phyloP scores from a whole-genome alignment of 2,113 vertebrate genomes.

The Heloderma charlesbogerti region DNA sequence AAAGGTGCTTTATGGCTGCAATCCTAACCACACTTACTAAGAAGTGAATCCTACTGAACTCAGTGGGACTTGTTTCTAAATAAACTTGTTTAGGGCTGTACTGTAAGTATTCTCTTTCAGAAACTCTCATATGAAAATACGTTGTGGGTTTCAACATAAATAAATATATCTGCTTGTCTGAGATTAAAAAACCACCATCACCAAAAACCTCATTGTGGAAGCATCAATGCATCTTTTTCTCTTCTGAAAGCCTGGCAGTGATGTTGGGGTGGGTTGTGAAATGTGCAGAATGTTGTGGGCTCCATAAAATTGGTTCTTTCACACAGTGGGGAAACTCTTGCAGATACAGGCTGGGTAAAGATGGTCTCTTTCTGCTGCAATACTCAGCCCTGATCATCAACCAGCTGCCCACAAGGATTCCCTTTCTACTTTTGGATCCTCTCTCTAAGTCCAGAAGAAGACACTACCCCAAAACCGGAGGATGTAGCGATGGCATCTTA shows the following conservation, averaged over 20 bases:
- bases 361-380: neutral
- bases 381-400: neutral
- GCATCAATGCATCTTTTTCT: neutral
- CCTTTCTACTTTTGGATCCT: neutral
- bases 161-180: neutral
- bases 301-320: neutral
- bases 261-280: neutral
- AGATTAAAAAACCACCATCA: neutral
- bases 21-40: neutral
- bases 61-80: neutral
- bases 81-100: neutral
- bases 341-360: neutral
- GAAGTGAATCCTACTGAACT: neutral
- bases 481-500: neutral
- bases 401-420: neutral
- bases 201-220: neutral
- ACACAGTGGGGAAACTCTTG: neutral
- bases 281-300: neutral
- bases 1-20: conserved; percentile 23
- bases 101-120: conserved; percentile 15
- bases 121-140: neutral
- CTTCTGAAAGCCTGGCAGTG: neutral
- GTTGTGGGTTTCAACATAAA: neutral
- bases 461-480: neutral
- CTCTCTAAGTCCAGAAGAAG: neutral